Conservation (phyloP, 2,113 vertebrate genomes). For the Mirounga angustirostris region DNA sequence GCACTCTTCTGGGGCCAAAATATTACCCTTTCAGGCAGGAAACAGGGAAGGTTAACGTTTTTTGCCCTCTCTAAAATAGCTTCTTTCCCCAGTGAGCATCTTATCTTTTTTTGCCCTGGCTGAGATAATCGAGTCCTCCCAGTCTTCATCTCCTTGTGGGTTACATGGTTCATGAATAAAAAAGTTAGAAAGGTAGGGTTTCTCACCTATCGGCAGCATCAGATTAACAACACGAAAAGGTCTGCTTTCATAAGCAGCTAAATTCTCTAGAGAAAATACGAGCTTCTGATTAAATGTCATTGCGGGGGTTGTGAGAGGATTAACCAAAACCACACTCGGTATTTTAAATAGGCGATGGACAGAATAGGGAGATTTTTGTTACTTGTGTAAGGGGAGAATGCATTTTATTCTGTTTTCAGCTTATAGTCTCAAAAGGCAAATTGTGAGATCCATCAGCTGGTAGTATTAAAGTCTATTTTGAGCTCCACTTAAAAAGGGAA, state of each 20-base stretch:
- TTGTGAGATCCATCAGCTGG: slow-evolving; percentile 63
- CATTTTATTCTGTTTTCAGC: slow-evolving; percentile 34
- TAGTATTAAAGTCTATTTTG: slow-evolving; percentile 75
- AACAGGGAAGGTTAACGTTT: neutral
- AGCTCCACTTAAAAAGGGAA: slow-evolving; percentile 65
- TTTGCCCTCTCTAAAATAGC: neutral
- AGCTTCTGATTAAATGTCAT: slow-evolving; percentile 73
- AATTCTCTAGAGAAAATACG: slow-evolving; percentile 60
- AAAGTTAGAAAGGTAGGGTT: neutral
- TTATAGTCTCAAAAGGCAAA: slow-evolving; percentile 59
- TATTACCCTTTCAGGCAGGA: neutral
- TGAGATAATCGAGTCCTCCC: neutral
- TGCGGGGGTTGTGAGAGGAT: slow-evolving; percentile 70
- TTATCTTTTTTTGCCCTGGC: neutral
- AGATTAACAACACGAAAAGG: neutral
- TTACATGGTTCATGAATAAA: neutral
- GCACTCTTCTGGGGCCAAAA: neutral
- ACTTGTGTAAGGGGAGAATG: slow-evolving; percentile 33
- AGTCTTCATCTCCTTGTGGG: neutral
- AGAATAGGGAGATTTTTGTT: slow-evolving; percentile 63
- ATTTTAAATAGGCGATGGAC: slow-evolving; percentile 13
- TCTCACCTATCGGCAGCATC: neutral
- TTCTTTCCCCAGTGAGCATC: neutral
- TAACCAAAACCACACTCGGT: slow-evolving; percentile 58
- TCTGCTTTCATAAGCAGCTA: slow-evolving; percentile 38